These are phyloP conservation scores for Urocolius indicus DNA, from an alignment of 2,113 vertebrate species.

Conservation along the genomic window DNA sequence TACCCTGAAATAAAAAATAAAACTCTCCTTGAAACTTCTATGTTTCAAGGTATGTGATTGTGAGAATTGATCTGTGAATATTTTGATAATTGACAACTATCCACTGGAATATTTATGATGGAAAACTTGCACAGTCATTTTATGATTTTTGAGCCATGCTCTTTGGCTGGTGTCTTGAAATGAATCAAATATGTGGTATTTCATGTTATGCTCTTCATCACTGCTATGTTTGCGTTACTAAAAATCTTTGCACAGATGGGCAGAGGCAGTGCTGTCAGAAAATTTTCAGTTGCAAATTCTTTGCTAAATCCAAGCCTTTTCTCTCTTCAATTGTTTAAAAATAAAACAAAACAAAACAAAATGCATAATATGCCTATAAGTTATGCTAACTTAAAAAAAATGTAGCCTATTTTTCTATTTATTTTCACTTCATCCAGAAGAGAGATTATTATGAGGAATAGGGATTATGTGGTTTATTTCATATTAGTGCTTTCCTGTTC, in stretches of 20 bases:
- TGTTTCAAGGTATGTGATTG: no score
- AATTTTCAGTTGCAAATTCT: constrained; percentile 62
- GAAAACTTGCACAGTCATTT: constrained; percentile 47
- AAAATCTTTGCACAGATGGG: constrained; percentile 67
- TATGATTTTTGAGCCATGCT: neutral
- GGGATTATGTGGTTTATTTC: neutral
- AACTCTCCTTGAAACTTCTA: neutral
- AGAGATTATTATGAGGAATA: neutral
- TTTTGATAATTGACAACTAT: neutral
- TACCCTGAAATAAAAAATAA: neutral
- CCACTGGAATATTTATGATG: neutral
- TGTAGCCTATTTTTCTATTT: neutral
- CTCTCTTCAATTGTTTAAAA: constrained; percentile 64
- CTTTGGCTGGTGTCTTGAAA: neutral
- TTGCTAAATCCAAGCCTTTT: constrained; percentile 43
- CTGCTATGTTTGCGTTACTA: constrained; percentile 44
- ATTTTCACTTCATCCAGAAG: neutral
- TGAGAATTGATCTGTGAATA: neutral
- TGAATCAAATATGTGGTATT: constrained; percentile 21
- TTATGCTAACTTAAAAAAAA: constrained; percentile 9
- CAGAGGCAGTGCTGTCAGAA: constrained; percentile 66
- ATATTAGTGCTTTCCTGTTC: neutral
- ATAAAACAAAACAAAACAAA: constrained; percentile 66
- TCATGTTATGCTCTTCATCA: constrained; percentile 40
- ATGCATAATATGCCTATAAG: neutral